A percentile compares a stretch with the other conserved stretches of the same genome.
Evolutionary conservation across 2,797 vertebrate genomes (phyloP).

Genomic region (Lycodopsis pacificus): DNA sequence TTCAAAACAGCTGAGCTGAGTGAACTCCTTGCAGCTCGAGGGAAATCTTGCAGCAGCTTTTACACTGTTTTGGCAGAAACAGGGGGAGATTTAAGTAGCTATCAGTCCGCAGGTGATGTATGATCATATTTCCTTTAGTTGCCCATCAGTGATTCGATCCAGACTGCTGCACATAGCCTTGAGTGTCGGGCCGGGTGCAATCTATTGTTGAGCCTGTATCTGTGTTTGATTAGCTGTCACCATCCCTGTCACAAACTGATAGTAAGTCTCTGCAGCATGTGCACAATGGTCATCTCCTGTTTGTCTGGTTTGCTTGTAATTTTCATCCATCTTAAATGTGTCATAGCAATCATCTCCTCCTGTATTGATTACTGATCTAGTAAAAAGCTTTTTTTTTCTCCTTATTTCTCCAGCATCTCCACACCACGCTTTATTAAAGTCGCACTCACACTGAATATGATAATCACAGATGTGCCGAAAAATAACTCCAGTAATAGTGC

Average conservation of each 20-base stretch:
- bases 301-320: constrained; percentile 25
- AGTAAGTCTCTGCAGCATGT: constrained; percentile 43
- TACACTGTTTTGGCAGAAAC: constrained; percentile 24
- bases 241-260: constrained; percentile 58
- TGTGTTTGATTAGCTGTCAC: constrained; percentile 79
- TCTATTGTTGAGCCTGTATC: constrained; percentile 51
- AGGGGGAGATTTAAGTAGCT: constrained; percentile 14
- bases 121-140: constrained; percentile 56
- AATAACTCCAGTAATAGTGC: constrained; percentile 45
- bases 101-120: constrained; percentile 58
- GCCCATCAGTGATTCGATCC: constrained; percentile 59
- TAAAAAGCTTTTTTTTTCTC: constrained; percentile 1
- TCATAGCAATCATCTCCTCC: constrained; percentile 17
- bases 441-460: constrained; percentile 43
- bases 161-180: constrained; percentile 64
- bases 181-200: constrained; percentile 39
- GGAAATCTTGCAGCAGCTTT: constrained; percentile 38
- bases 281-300: constrained; percentile 43
- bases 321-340: constrained; percentile 31
- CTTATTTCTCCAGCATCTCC: constrained; percentile 7
- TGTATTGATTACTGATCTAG: not conserved
- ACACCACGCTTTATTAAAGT: constrained; percentile 28
- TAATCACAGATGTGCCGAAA: constrained; percentile 49
- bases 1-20: constrained; percentile 45
- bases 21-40: constrained; percentile 23